These are phyloP conservation scores for Drosophila yooni DNA, from an alignment of 2,888 invertebrate genomes.

Conservation along the genomic window DNA sequence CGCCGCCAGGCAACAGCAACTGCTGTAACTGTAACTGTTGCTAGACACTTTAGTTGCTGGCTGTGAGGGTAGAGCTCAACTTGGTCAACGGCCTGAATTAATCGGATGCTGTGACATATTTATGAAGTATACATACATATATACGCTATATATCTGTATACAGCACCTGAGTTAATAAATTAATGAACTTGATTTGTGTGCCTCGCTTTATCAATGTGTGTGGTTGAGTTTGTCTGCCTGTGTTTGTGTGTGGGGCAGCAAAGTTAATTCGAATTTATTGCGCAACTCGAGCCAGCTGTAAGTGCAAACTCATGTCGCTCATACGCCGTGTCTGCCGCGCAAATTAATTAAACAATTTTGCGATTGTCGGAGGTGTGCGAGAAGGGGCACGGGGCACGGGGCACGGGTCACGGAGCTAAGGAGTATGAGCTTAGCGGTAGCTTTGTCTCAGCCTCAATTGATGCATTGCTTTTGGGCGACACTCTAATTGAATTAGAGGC, in stretches of 20 bases:
- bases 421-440: background rate
- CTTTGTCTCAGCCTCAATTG: constrained; percentile 18
- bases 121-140: constrained; percentile 35
- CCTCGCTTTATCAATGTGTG: constrained; percentile 8
- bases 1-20: constrained; percentile 25
- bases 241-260: constrained; percentile 33
- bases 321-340: constrained; percentile 39
- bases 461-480: constrained; percentile 42
- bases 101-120: constrained; percentile 19
- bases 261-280: constrained; percentile 77
- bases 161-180: constrained; percentile 42
- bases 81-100: constrained; percentile 16
- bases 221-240: constrained; percentile 19
- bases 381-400: no score
- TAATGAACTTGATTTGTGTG: constrained; percentile 50
- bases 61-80: background rate
- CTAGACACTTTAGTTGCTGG: background rate
- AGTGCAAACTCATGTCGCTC: constrained; percentile 71
- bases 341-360: constrained; percentile 62
- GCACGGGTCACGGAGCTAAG: background rate
- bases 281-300: constrained; percentile 35
- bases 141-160: no score
- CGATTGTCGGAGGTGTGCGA: constrained; percentile 13
- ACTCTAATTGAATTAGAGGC: constrained; percentile 65
- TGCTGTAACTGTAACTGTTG: constrained; percentile 13